Conservation (phyloP, 2,797 vertebrate species). For the Lagodon rhomboides region DNA sequence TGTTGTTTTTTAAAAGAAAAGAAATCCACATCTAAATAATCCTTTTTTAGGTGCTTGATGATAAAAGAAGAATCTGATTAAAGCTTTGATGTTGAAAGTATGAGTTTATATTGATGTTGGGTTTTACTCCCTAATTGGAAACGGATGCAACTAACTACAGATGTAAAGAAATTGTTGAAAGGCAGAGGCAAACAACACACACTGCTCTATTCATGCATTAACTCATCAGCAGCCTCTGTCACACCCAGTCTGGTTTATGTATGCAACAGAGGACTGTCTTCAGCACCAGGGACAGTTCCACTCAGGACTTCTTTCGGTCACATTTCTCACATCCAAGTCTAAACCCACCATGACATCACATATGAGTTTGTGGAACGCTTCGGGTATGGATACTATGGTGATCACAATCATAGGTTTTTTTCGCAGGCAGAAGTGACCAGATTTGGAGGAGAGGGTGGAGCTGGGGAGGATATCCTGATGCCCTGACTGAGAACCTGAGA, state of each 20-base stretch:
- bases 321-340: background rate
- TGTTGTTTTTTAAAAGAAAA: background rate
- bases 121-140: background rate
- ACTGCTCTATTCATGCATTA: background rate
- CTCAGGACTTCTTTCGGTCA: background rate
- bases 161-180: background rate
- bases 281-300: slow-evolving; percentile 52
- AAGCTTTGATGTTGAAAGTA: background rate
- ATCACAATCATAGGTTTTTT: no score
- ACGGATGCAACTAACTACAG: background rate
- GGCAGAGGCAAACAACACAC: background rate
- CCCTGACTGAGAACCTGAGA: no score
- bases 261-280: background rate
- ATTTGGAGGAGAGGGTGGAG: no score
- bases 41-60: background rate
- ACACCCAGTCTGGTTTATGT: background rate
- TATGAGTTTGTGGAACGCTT: no score
- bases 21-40: background rate
- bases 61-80: background rate
- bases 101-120: background rate
- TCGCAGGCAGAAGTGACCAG: no score
- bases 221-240: background rate
- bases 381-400: no score
- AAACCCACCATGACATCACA: no score
- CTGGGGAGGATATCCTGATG: no score